These are phyloP conservation scores for Hypselothyrea guttata DNA, from an alignment of 2,888 invertebrate genomes.

Conservation along the genomic window DNA sequence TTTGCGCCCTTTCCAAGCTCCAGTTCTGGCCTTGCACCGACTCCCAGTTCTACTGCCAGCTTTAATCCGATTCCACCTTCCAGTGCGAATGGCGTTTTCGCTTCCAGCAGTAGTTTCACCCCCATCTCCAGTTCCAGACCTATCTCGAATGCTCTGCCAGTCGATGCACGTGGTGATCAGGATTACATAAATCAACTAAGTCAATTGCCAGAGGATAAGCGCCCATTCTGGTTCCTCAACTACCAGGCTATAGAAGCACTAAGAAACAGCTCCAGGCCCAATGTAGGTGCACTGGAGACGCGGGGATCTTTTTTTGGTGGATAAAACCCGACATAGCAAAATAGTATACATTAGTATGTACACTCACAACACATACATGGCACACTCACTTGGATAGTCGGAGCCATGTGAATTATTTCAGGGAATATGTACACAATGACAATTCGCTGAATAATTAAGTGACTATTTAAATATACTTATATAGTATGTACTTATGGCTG, in stretches of 20 bases:
- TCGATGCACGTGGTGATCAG: constrained; percentile 87
- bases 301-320: constrained; percentile 72
- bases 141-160: constrained; percentile 82
- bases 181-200: constrained; percentile 86
- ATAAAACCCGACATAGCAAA: constrained; percentile 21
- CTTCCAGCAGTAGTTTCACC: background rate
- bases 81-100: background rate
- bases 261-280: constrained; percentile 78
- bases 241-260: constrained; percentile 86
- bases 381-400: background rate
- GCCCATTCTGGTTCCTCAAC: constrained; percentile 89
- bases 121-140: constrained; percentile 1
- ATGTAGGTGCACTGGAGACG: constrained; percentile 56
- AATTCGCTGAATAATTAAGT: constrained; percentile 13
- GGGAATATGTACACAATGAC: constrained; percentile 13
- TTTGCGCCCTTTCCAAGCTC: too few relatives aligned
- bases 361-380: too few relatives aligned
- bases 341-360: constrained; percentile 4
- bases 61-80: background rate
- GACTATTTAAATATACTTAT: constrained; percentile 12
- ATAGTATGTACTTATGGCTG: background rate
- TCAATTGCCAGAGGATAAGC: constrained; percentile 86
- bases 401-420: background rate
- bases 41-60: constrained; percentile 11
- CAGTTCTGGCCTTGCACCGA: too few relatives aligned